These are phyloP conservation scores for Cephalophus harveyi DNA, from an alignment of 2,113 vertebrate species.

Conservation along the genomic window DNA sequence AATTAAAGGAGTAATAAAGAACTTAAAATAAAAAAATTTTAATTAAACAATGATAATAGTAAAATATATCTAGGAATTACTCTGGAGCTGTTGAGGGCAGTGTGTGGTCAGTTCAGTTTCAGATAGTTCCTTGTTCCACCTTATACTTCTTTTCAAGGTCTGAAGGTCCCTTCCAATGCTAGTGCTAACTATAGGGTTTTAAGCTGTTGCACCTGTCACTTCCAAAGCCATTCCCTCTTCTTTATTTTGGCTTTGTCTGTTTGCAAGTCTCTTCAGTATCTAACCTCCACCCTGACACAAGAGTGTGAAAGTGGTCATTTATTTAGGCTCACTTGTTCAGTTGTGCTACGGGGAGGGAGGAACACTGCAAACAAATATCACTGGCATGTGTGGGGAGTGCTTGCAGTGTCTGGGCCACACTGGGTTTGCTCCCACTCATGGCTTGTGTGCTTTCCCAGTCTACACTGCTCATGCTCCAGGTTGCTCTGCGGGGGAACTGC, in stretches of 20 bases:
- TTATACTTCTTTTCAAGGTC: not conserved
- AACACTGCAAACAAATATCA: not conserved
- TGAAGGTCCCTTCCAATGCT: not conserved
- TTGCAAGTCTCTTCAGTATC: not conserved
- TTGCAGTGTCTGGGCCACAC: not conserved
- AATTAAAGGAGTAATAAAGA: not conserved
- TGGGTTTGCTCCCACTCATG: not conserved
- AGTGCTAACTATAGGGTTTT: not conserved
- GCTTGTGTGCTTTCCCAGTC: not conserved
- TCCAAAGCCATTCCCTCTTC: not conserved
- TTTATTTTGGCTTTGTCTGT: not conserved
- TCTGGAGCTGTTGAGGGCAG: not conserved
- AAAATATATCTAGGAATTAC: not conserved
- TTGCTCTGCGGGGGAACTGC: not conserved
- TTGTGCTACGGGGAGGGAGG: not conserved
- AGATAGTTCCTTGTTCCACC: not conserved
- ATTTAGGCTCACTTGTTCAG: not conserved
- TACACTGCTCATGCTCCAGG: not conserved
- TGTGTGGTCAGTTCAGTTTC: not conserved
- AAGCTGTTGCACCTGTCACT: not conserved
- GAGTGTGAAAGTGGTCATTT: not conserved
- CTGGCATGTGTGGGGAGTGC: not conserved
- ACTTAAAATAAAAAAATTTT: not conserved
- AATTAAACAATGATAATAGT: not conserved
- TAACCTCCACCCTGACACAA: not conserved